Evolutionary conservation across 2,888 invertebrate species (phyloP).

Genomic region (Onchidella celtica): DNA sequence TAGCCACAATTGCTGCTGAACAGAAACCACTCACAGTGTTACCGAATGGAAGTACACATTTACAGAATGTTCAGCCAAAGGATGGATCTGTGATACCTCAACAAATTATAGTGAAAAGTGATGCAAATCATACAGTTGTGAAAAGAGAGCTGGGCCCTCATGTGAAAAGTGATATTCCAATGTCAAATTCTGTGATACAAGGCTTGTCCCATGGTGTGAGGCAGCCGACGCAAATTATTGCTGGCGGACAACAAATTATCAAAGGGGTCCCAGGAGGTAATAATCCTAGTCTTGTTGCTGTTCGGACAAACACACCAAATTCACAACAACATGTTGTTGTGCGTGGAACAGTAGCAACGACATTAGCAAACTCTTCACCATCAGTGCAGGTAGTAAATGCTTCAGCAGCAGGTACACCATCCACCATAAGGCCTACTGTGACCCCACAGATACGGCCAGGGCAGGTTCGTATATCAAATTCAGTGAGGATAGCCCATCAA

Average conservation of each 20-base stretch:
- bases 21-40: constrained; percentile 73
- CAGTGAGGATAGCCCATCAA: constrained; percentile 56
- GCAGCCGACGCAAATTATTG: constrained; percentile 44
- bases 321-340: constrained; percentile 65
- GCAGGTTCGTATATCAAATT: constrained; percentile 50
- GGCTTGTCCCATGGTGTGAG: constrained; percentile 48
- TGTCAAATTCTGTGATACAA: constrained; percentile 52
- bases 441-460: constrained; percentile 45
- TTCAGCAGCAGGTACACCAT: constrained; percentile 52
- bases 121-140: constrained; percentile 52
- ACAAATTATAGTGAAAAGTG: constrained; percentile 59
- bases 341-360: constrained; percentile 66
- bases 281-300: constrained; percentile 70
- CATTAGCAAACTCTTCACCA: constrained; percentile 58
- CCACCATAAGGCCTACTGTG: constrained; percentile 45
- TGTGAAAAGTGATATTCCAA: constrained; percentile 54
- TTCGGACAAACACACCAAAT: constrained; percentile 63
- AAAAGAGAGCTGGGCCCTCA: constrained; percentile 48
- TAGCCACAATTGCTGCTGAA: constrained; percentile 74
- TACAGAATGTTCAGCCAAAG: constrained; percentile 52
- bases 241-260: constrained; percentile 43
- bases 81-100: constrained; percentile 55
- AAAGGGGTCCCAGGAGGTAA: constrained; percentile 50
- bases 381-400: constrained; percentile 66
- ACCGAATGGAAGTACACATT: constrained; percentile 59